These are phyloP conservation scores for Arenicola marina DNA, from an alignment of 2,888 invertebrate species.

Conservation along the genomic window DNA sequence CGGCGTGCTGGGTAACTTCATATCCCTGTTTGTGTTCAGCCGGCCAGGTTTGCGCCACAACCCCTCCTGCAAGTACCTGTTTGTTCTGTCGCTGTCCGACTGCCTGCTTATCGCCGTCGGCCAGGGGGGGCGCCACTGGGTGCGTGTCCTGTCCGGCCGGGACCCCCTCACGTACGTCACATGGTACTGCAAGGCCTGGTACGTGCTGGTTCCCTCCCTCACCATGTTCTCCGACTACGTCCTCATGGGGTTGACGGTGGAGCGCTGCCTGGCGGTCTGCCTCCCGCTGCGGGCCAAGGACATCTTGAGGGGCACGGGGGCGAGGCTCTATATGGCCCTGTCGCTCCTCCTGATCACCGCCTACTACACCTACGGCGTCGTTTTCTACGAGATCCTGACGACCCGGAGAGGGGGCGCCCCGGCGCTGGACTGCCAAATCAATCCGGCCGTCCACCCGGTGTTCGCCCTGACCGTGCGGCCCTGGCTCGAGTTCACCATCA, in stretches of 20 bases:
- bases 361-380: slow-evolving; percentile 3
- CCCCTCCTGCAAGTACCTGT: background rate
- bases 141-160: slow-evolving; percentile 3
- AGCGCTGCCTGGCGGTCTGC: slow-evolving; percentile 7
- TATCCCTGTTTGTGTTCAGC: slow-evolving; percentile 1
- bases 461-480: slow-evolving; percentile 7
- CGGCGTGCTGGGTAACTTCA: slow-evolving; percentile 8
- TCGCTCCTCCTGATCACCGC: background rate
- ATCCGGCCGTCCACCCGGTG: background rate
- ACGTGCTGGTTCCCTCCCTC: background rate
- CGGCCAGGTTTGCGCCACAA: background rate
- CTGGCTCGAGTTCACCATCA: slow-evolving; percentile 8
- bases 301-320: background rate
- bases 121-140: slow-evolving; percentile 9
- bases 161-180: slow-evolving; percentile 3
- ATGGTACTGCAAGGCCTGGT: slow-evolving; percentile 14
- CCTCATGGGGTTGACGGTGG: slow-evolving; percentile 7
- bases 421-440: background rate
- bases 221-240: slow-evolving; percentile 7
- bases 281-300: background rate
- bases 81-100: slow-evolving; percentile 3
- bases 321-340: background rate
- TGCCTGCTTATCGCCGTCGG: background rate
- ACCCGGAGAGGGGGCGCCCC: background rate
- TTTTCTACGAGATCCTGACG: background rate